These are phyloP conservation scores for Troides aeacus DNA, from an alignment of 2,888 invertebrate species.

Conservation along the genomic window DNA sequence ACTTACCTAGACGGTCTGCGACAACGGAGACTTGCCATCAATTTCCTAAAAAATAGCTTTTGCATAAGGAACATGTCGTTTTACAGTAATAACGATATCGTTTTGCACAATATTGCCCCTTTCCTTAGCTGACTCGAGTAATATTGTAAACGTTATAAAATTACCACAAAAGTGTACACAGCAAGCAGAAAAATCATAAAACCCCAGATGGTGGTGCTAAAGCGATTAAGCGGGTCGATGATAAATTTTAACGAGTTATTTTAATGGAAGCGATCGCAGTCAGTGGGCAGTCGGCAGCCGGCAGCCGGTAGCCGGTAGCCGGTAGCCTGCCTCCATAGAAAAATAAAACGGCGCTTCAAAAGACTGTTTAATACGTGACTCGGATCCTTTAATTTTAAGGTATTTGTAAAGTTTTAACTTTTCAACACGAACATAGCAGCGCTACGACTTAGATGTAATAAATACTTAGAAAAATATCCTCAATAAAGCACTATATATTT, in stretches of 20 bases:
- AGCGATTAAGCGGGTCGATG: conserved; percentile 80
- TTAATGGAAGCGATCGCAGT: conserved; percentile 79
- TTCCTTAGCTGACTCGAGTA: conserved; percentile 58
- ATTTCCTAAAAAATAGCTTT: too few relatives aligned
- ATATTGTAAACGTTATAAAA: conserved; percentile 73
- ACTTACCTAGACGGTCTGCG: too few relatives aligned
- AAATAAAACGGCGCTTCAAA: conserved; percentile 74
- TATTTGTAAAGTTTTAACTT: conserved; percentile 1
- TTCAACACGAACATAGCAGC: neutral
- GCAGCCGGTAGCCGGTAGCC: conserved; percentile 72
- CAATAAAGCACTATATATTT: neutral
- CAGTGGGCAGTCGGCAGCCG: conserved; percentile 72
- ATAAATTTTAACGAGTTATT: conserved; percentile 81
- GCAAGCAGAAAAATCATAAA: conserved; percentile 80
- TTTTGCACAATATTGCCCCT: conserved; percentile 3
- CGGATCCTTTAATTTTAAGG: conserved; percentile 43
- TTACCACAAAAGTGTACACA: conserved; percentile 74
- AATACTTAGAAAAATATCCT: neutral
- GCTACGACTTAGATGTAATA: neutral
- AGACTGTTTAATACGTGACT: conserved; percentile 64
- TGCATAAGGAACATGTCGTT: too few relatives aligned
- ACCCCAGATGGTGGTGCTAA: conserved; percentile 79
- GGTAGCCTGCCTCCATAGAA: conserved; percentile 74
- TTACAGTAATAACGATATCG: neutral
- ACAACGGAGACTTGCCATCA: too few relatives aligned